Conservation (phyloP, 2,797 vertebrate genomes). For the Pampus argenteus region DNA sequence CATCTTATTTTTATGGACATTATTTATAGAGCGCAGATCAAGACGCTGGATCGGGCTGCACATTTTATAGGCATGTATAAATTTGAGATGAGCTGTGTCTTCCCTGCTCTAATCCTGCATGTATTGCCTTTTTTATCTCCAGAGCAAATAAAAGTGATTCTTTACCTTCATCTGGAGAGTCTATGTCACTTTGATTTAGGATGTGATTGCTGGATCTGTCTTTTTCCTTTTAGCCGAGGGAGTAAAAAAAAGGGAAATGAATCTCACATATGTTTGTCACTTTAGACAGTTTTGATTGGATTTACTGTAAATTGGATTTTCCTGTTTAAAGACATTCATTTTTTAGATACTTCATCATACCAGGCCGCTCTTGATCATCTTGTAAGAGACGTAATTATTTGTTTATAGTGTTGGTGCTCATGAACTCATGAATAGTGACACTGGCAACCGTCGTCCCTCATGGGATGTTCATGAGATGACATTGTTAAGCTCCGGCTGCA, state of each 20-base stretch:
- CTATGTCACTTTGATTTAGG: constrained; percentile 71
- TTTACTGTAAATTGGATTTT: neutral
- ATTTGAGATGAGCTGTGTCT: constrained; percentile 41
- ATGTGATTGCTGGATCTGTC: constrained; percentile 25
- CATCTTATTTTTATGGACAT: constrained; percentile 33
- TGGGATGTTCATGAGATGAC: neutral
- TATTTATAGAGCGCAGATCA: constrained; percentile 54
- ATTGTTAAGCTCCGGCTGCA: neutral
- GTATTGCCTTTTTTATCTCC: constrained; percentile 49
- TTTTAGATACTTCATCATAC: constrained; percentile 1
- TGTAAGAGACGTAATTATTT: neutral
- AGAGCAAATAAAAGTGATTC: constrained; percentile 53
- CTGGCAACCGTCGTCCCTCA: neutral
- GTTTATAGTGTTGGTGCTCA: neutral
- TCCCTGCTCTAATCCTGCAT: constrained; percentile 65
- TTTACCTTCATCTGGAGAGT: constrained; percentile 44
- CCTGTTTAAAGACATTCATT: neutral
- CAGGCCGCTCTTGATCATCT: neutral
- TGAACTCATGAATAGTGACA: neutral
- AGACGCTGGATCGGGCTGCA: constrained; percentile 20
- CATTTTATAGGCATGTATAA: constrained; percentile 59
- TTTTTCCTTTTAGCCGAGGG: neutral
- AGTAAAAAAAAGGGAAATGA: constrained; percentile 20
- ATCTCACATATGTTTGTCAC: constrained; percentile 2
- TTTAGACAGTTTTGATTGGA: neutral